A percentile compares a stretch with the other conserved stretches of the same genome.
These are phyloP conservation scores for Eueremaeus valkanovi DNA, from an alignment of 2,888 invertebrate species.

Conservation along the genomic window DNA sequence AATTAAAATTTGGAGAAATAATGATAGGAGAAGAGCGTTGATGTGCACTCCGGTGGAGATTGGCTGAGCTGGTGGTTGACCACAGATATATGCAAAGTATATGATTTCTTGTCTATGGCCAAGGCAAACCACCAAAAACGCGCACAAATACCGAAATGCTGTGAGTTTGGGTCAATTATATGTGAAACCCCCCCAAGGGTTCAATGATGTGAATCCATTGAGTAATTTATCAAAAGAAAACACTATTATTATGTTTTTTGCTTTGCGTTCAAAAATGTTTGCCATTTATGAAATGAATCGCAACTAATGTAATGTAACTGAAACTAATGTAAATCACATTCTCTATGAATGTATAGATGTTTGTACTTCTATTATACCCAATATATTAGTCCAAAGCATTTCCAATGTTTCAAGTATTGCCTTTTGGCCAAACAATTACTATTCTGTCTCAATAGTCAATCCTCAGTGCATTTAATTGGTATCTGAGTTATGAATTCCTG, in stretches of 20 bases:
- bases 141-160: neutral
- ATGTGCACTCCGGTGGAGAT: neutral
- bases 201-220: slow-evolving; percentile 21
- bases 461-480: slow-evolving; percentile 32
- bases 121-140: slow-evolving; percentile 34
- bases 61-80: slow-evolving; percentile 13
- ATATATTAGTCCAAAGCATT: neutral
- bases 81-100: slow-evolving; percentile 28
- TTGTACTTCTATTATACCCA: slow-evolving; percentile 2
- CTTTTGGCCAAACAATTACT: slow-evolving; percentile 28
- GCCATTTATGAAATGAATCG: slow-evolving; percentile 23
- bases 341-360: slow-evolving; percentile 23
- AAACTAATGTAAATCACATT: slow-evolving; percentile 33
- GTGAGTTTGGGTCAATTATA: slow-evolving; percentile 36
- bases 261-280: slow-evolving; percentile 18
- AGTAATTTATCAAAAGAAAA: slow-evolving; percentile 35
- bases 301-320: too few species aligned
- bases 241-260: slow-evolving; percentile 34
- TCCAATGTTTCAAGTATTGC: slow-evolving; percentile 1
- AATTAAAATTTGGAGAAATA: neutral
- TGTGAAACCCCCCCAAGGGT: slow-evolving; percentile 25
- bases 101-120: neutral
- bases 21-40: neutral
- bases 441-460: neutral
- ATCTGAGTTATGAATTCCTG: slow-evolving; percentile 23